Conservation (phyloP, 2,113 vertebrate genomes). For the Epinephelus cyanopodus region DNA sequence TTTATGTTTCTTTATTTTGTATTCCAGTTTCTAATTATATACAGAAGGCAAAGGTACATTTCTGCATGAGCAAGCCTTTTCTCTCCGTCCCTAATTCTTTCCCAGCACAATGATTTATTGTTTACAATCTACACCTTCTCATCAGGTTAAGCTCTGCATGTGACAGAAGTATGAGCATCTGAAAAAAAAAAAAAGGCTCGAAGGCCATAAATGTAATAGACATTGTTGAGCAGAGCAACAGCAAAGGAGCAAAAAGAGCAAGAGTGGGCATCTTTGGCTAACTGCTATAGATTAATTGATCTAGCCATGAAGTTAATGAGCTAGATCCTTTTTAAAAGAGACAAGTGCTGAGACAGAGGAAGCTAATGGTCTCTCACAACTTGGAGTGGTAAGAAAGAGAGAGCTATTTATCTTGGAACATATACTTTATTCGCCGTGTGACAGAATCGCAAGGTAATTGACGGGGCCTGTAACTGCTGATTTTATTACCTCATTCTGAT, state of each 20-base stretch:
- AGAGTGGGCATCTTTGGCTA: conserved; percentile 78
- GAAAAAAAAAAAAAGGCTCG: neutral
- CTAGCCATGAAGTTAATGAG: conserved; percentile 82
- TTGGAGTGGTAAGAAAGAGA: conserved; percentile 55
- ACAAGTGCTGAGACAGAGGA: conserved; percentile 75
- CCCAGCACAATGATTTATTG: neutral
- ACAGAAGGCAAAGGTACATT: neutral
- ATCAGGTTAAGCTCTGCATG: conserved; percentile 1
- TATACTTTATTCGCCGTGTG: conserved; percentile 64
- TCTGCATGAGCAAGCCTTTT: neutral
- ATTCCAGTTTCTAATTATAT: neutral
- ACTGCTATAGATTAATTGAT: conserved; percentile 86
- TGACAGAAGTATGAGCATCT: conserved; percentile 14
- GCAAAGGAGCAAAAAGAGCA: conserved; percentile 59
- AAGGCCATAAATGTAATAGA: conserved; percentile 45
- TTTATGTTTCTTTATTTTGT: neutral
- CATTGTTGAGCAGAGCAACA: conserved; percentile 39
- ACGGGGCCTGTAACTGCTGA: conserved; percentile 53
- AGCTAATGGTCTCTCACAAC: conserved; percentile 75
- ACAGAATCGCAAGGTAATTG: conserved; percentile 66
- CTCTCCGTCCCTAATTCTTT: neutral
- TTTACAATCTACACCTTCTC: conserved; percentile 15
- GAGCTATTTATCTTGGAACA: conserved; percentile 62
- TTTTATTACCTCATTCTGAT: conserved; percentile 54
- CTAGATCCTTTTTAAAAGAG: conserved; percentile 79